Base-by-base conservation (phyloP, 2,888 invertebrate genomes). In the Andricus quercusramuli region DNA sequence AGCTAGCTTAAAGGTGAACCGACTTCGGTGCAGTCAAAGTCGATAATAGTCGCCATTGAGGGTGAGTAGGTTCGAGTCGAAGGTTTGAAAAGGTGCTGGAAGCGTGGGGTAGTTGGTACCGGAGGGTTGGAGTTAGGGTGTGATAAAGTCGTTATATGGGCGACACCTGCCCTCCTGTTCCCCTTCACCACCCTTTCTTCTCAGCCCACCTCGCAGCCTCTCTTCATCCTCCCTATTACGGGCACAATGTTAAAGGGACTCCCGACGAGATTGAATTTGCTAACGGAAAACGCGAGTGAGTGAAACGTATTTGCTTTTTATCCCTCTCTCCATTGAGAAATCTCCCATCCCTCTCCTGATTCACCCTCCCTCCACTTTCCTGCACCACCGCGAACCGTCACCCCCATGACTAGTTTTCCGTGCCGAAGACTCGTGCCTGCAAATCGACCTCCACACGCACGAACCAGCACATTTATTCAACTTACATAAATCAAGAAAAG, bases 231-330 rank as follows among this genome's bases (percentile, higher is more conserved):
- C 88, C 89, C 91, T 90, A 91, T 91, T 91, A 91, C 89, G 86
- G 86, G 90, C 89, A 91, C 91, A 91, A 91, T 91, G 91, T 91
- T 91, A 91, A 90, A 90, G 91, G 90, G 90, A 90, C 89, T 90
- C 90, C 90, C 89, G 89, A 90, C 91, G 90, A 92, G 91, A 92
- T 92, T 92, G 91, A 92, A 91, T 92, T 92, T 91, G 90, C 91
- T 90, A 91, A 91, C 91, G 90, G 91, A 91, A 91, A 91, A 91
- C 89, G 91, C 91, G 91, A 91, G 90, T 89, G 91, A 91, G 90
- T 90, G 90, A 91, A 92, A 91, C 90, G 91, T 91, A 91, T 91
- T 92, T 91, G 91, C 92, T 91, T 92, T 91, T 91, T 91, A 91
- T 91, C 90, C 90, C 89, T 90, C 88, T 87, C 89, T 89, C 90